phyloP scores from a whole-genome alignment of 2,113 vertebrate genomes.

The Apaloderma vittatum region DNA sequence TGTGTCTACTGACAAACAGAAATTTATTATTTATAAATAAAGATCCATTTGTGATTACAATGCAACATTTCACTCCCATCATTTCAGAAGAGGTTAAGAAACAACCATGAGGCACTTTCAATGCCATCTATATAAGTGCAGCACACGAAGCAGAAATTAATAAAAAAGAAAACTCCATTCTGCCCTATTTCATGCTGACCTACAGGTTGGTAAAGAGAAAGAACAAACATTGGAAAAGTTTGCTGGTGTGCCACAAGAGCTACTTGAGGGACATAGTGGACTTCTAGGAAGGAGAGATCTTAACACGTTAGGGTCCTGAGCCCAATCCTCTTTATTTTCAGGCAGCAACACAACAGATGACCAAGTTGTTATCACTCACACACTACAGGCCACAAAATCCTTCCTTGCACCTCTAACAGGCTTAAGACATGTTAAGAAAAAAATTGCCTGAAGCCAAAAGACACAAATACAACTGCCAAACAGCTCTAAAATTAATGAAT shows the following conservation, averaged over 20 bases:
- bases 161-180: background rate
- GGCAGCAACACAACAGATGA: background rate
- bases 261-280: background rate
- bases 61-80: background rate
- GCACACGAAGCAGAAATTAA: background rate
- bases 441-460: background rate
- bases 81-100: background rate
- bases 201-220: background rate
- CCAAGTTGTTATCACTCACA: background rate
- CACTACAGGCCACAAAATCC: background rate
- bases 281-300: background rate
- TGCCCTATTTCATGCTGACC: too few species aligned
- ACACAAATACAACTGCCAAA: background rate
- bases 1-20: background rate
- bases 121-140: background rate
- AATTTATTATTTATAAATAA: background rate
- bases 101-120: background rate
- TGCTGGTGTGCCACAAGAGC: background rate
- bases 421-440: background rate
- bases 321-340: background rate
- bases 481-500: background rate
- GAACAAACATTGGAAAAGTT: background rate
- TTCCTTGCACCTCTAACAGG: background rate
- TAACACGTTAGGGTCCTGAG: background rate
- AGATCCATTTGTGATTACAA: background rate